Percentiles rank a stretch among this genome's conserved stretches.
phyloP scores from a whole-genome alignment of 1,140 invertebrate genomes.

The Zaprionus davidi region DNA sequence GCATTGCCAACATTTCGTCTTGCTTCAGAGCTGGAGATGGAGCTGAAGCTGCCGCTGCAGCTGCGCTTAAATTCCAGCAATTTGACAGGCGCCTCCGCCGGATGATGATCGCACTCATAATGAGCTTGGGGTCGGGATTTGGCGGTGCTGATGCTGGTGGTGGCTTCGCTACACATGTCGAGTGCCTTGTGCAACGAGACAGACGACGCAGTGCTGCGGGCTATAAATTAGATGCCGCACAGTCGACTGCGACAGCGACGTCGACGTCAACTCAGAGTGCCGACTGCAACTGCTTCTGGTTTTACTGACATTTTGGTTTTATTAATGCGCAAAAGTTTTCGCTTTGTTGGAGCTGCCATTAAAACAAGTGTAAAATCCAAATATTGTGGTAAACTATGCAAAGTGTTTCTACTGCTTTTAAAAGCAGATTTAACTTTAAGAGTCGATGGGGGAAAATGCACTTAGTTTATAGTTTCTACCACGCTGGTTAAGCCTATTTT shows the following conservation, averaged over 20 bases:
- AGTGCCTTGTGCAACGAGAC: conserved; percentile 30
- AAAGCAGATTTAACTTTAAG: conserved; percentile 4
- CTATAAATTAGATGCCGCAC: conserved; percentile 72
- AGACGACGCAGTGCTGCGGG: conserved; percentile 62
- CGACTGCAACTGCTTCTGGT: background rate
- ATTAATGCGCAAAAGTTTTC: conserved; percentile 17
- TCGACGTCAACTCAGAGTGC: background rate
- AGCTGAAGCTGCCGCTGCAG: conserved; percentile 17
- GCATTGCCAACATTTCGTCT: conserved; percentile 54
- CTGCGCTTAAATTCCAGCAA: conserved; percentile 67
- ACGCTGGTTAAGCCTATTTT: background rate
- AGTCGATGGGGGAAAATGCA: background rate
- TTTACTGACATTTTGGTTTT: conserved; percentile 26
- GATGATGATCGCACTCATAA: conserved; percentile 57
- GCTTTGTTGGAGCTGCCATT: background rate
- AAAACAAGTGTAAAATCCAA: conserved; percentile 9
- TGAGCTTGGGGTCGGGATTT: conserved; percentile 49
- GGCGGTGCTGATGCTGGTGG: background rate
- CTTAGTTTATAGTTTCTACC: background rate
- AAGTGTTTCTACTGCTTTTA: background rate
- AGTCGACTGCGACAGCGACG: background rate
- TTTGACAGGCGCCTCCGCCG: conserved; percentile 64
- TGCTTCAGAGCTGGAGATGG: background rate
- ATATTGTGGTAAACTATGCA: conserved; percentile 1
- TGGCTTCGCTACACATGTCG: conserved; percentile 6